A percentile compares a stretch with the other conserved stretches of the same genome.
phyloP scores from a whole-genome alignment of 2,888 invertebrate genomes.

The Drosophila multiciliata region DNA sequence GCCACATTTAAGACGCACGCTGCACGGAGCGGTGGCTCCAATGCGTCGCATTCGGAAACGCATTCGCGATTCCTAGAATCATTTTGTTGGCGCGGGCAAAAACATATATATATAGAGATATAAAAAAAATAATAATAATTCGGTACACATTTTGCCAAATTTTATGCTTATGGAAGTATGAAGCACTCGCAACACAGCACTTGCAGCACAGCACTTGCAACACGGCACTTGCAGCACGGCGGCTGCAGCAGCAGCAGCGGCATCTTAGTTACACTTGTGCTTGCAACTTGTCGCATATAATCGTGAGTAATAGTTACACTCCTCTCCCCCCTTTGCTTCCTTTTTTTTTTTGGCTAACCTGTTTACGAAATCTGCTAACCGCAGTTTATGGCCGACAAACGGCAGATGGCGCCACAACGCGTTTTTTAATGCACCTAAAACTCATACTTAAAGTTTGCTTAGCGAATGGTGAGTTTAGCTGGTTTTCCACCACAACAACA shows the following conservation, averaged over 20 bases:
- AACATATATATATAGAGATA: neutral
- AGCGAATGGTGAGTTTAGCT: neutral
- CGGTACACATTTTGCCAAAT: constrained; percentile 50
- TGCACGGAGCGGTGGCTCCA: constrained; percentile 1
- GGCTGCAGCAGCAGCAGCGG: constrained; percentile 10
- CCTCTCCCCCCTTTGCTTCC: too few relatives aligned
- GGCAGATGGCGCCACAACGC: constrained; percentile 50
- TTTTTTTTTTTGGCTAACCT: constrained; percentile 10
- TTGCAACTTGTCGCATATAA: constrained; percentile 44
- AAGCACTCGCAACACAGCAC: neutral
- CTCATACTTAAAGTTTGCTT: neutral
- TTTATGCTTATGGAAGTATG: constrained; percentile 44
- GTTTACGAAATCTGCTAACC: constrained; percentile 16
- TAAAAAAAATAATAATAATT: constrained; percentile 39
- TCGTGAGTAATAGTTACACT: constrained; percentile 48
- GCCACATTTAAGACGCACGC: constrained; percentile 61
- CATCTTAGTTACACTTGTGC: constrained; percentile 51
- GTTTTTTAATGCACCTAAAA: constrained; percentile 1
- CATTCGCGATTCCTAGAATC: constrained; percentile 5
- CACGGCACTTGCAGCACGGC: constrained; percentile 20
- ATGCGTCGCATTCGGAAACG: constrained; percentile 9
- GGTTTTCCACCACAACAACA: neutral
- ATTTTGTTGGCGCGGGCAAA: constrained; percentile 52
- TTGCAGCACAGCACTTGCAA: constrained; percentile 20
- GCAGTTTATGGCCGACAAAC: constrained; percentile 38